Percentiles rank a stretch among this genome's conserved stretches.
Conservation (phyloP, 53 echinoderm and acorn worm species). For the Glandiceps talaboti region DNA sequence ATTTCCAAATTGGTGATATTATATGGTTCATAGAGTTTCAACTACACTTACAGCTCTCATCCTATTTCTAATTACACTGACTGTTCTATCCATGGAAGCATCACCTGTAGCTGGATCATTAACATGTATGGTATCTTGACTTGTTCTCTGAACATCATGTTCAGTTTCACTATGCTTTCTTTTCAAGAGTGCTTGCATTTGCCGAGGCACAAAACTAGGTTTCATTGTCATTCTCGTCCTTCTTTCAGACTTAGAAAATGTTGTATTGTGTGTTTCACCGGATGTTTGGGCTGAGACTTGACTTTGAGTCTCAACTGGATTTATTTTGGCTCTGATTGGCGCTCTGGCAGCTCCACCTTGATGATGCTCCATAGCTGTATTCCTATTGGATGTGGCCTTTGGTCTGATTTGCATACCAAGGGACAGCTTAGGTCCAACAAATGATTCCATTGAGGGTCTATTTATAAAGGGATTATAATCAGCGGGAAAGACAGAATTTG, state of each 20-base stretch:
- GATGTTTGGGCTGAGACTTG: too few relatives aligned
- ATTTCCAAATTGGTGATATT: too few relatives aligned
- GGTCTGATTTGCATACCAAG: not conserved
- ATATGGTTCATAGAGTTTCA: too few relatives aligned
- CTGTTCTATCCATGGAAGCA: slow-evolving; percentile 48
- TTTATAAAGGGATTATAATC: slow-evolving; percentile 57
- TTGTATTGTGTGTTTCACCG: not conserved
- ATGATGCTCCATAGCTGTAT: not conserved
- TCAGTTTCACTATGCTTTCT: not conserved
- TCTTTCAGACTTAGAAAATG: slow-evolving; percentile 10
- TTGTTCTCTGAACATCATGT: not conserved
- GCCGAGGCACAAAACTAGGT: not conserved
- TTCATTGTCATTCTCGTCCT: slow-evolving; percentile 7
- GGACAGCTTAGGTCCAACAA: slow-evolving; percentile 3
- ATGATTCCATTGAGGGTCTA: not conserved
- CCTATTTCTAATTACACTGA: slow-evolving; percentile 29
- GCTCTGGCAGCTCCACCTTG: too few relatives aligned
- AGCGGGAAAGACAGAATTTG: slow-evolving; percentile 62
- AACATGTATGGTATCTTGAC: not conserved
- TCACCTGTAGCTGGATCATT: slow-evolving; percentile 12
- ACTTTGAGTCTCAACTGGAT: too few relatives aligned
- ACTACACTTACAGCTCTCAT: slow-evolving; percentile 46
- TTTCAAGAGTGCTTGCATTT: not conserved
- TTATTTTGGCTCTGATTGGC: too few relatives aligned
- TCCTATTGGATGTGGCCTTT: slow-evolving; percentile 7